Conservation (phyloP, 1,140 invertebrate species). For the Ostrea edulis region DNA sequence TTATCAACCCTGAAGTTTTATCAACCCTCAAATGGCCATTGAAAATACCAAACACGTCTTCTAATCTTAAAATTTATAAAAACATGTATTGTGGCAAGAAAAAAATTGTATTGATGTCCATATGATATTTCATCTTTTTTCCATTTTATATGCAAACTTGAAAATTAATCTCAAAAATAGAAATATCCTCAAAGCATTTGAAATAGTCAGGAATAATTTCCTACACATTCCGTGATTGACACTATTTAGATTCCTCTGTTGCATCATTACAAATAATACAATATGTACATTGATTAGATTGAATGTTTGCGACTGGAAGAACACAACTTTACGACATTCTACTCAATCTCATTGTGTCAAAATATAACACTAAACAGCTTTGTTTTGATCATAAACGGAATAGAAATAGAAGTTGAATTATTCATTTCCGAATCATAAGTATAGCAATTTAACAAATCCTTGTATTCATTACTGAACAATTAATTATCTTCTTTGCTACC, state of each 20-base stretch:
- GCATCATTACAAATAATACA: neutral
- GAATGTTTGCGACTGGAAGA: neutral
- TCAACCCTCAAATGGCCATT: no score
- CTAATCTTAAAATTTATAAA: no score
- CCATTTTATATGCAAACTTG: no score
- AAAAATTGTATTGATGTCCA: no score
- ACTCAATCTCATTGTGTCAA: constrained; percentile 17
- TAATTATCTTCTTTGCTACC: neutral
- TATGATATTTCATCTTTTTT: no score
- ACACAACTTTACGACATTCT: neutral
- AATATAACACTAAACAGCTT: neutral
- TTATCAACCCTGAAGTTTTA: no score
- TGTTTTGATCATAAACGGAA: neutral
- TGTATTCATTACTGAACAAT: constrained; percentile 17
- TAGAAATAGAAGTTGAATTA: constrained; percentile 19
- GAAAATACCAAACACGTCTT: no score
- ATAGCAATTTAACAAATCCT: neutral
- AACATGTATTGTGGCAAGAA: no score
- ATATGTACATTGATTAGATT: constrained; percentile 6
- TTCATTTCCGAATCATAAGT: constrained; percentile 14
- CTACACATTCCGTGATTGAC: neutral
- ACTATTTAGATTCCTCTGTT: neutral
- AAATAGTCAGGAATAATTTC: no score
- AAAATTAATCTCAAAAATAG: no score
- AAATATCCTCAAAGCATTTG: no score